phyloP scores from a whole-genome alignment of 30 jellyfish, hydroid and myxozoan genomes.

The Turritopsis dohrnii region DNA sequence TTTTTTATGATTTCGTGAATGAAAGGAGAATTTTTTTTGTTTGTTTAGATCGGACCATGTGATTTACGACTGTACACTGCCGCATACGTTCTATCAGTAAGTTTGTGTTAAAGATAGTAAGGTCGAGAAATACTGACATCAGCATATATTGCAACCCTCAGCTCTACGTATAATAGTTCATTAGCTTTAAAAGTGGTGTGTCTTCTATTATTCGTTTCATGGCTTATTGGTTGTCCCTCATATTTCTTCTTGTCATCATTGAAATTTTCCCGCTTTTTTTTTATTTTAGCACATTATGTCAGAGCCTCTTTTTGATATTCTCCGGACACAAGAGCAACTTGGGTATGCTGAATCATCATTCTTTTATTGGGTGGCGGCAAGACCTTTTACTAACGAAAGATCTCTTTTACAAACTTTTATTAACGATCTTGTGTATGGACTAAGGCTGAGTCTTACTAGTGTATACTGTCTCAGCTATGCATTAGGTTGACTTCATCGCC shows the following conservation, averaged over 20 bases:
- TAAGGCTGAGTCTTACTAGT: neutral
- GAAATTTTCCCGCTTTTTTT: too few relatives aligned
- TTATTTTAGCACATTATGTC: neutral
- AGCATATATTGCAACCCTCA: too few relatives aligned
- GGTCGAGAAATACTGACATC: too few relatives aligned
- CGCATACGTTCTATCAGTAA: neutral
- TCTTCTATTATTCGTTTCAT: too few relatives aligned
- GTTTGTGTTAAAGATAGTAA: too few relatives aligned
- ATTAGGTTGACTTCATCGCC: too few relatives aligned
- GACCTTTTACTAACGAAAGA: neutral
- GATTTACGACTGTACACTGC: neutral
- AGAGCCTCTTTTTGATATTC: conserved; percentile 9
- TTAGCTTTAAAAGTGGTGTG: too few relatives aligned
- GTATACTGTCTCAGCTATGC: too few relatives aligned
- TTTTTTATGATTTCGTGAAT: neutral
- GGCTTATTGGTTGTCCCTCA: too few relatives aligned
- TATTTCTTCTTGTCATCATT: too few relatives aligned
- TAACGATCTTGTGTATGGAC: neutral
- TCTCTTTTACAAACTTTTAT: neutral
- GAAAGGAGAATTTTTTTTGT: neutral
- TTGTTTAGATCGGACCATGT: neutral
- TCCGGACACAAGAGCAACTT: conserved; percentile 4
- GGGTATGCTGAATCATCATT: neutral
- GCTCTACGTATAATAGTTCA: too few relatives aligned
- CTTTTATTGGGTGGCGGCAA: neutral